These are phyloP conservation scores for Corvus cornix DNA, from an alignment of 2,113 vertebrate species.

Conservation along the genomic window DNA sequence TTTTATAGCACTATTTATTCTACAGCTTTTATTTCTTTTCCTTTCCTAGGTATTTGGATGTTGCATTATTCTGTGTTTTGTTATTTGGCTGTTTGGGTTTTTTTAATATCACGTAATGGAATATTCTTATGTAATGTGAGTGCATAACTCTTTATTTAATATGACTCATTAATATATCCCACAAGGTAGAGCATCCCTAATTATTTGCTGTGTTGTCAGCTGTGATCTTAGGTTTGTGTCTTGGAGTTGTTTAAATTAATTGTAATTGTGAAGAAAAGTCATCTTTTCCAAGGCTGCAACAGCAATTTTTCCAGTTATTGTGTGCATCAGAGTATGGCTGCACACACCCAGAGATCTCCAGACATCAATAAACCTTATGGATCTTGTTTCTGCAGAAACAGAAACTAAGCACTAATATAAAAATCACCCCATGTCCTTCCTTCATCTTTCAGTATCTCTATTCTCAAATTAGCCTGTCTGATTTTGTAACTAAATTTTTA, in stretches of 20 bases:
- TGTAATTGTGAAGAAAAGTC: neutral
- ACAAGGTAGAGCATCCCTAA: neutral
- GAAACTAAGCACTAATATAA: neutral
- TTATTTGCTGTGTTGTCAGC: neutral
- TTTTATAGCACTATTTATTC: conserved; percentile 6
- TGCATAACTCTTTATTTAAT: neutral
- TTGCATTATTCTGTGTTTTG: neutral
- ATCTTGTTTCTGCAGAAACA: neutral
- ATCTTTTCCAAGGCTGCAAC: neutral
- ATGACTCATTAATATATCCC: neutral
- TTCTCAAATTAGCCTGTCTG: neutral
- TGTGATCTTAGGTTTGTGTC: neutral
- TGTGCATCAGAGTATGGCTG: neutral
- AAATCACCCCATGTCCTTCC: neutral
- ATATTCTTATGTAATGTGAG: neutral
- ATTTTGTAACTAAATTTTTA: neutral
- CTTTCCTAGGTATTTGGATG: neutral
- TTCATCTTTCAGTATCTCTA: neutral
- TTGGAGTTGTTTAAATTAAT: neutral
- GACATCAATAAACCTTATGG: neutral
- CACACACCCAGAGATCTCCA: neutral
- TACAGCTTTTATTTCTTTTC: neutral
- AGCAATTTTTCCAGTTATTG: neutral
- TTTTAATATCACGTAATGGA: neutral
- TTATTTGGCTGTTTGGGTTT: neutral